Conservation (phyloP, 2,888 invertebrate species). For the Trichacis sp. region DNA sequence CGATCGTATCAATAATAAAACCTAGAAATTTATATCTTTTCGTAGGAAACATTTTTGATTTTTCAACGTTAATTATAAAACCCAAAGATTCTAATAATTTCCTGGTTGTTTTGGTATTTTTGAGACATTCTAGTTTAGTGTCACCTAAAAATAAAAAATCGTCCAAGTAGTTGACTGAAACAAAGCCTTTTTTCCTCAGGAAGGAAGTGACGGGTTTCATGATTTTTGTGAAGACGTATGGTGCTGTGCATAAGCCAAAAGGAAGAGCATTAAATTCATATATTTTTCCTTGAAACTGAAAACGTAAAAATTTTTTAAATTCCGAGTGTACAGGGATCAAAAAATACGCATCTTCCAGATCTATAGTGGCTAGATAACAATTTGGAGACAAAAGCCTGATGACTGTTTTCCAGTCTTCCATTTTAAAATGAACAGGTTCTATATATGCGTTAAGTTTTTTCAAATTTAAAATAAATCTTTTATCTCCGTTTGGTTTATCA, state of each 20-base stretch:
- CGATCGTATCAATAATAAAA: constrained; percentile 19
- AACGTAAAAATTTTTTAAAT: constrained; percentile 32
- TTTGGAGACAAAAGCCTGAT: constrained; percentile 10
- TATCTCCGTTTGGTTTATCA: no score
- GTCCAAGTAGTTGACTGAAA: no score
- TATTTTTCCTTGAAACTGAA: constrained; percentile 11
- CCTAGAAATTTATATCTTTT: constrained; percentile 23
- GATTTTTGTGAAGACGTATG: no score
- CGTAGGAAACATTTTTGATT: constrained; percentile 14
- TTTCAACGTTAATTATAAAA: constrained; percentile 19
- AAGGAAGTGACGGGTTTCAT: constrained; percentile 11
- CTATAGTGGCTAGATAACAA: constrained; percentile 20
- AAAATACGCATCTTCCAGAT: constrained; percentile 30
- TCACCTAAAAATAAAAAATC: constrained; percentile 32
- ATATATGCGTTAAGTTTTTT: constrained; percentile 30
- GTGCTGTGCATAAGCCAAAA: constrained; percentile 32
- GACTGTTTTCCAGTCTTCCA: constrained; percentile 30
- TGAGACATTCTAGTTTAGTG: constrained; percentile 2
- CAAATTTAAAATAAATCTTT: no score
- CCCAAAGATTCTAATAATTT: constrained; percentile 20
- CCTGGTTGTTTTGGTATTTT: constrained; percentile 13
- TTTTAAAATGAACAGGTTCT: constrained; percentile 27
- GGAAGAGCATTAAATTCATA: constrained; percentile 37
- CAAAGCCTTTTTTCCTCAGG: constrained; percentile 18
- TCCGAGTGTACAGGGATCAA: constrained; percentile 19